phyloP scores from a whole-genome alignment of 2,797 vertebrate species.

The Halcyon leucocephala region DNA sequence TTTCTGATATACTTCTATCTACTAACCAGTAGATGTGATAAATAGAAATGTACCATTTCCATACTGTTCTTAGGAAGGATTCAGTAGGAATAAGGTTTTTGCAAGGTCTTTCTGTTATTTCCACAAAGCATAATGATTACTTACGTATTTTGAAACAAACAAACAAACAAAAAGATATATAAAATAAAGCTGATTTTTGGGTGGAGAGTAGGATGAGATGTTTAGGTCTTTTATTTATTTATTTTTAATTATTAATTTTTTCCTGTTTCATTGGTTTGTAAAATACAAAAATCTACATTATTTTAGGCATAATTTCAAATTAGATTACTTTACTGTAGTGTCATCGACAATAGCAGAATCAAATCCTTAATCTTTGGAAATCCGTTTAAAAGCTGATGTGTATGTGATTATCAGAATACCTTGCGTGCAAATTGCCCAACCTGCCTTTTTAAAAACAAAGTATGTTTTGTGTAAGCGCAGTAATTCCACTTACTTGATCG shows the following conservation, averaged over 20 bases:
- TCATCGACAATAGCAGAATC: neutral
- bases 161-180: neutral
- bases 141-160: neutral
- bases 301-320: neutral
- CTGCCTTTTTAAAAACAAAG: neutral
- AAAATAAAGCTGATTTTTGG: neutral
- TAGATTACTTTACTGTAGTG: neutral
- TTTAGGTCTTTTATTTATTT: neutral
- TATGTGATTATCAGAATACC: neutral
- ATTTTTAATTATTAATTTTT: neutral
- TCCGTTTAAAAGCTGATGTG: neutral
- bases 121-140: neutral
- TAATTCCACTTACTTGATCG: neutral
- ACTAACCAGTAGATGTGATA: neutral
- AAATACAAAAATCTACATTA: neutral
- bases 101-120: neutral
- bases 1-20: neutral
- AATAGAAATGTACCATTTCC: neutral
- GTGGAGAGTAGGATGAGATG: neutral
- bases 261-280: neutral
- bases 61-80: neutral
- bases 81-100: neutral
- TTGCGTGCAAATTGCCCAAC: neutral
- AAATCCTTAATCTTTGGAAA: neutral
- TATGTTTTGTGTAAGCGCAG: neutral